Evolutionary conservation across 2,888 invertebrate genomes (phyloP), one percentile per base, ranked within the genome.

Genomic region (Drosophila phalerata): DNA sequence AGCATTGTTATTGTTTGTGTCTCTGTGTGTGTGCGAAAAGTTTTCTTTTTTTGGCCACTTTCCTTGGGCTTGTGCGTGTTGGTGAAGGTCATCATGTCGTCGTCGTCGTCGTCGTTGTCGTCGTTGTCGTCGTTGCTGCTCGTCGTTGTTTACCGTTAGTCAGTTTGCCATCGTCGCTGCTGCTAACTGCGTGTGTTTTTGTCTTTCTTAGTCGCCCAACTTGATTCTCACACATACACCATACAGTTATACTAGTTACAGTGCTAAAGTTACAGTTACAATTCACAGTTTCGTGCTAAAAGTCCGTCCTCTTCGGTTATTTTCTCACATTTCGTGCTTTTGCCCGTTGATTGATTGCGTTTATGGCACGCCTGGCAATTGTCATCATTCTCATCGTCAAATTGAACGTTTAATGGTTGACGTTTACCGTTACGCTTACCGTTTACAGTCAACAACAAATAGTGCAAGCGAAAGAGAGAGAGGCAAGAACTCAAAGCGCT

Each of bases 11-110:
- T 62, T 64, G 58, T 60, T 65, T 63, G 55, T 68, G 30, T 68
- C 52, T 65, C 68, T 56, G 65, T 69, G 69, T 56, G 65, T 76
- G 73, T 72, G 80, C 73, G 62, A 75, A 83, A 87, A 79, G 69
- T 83, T 85, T 71, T 68, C 64, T 74, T 68, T 73, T 80, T 79
- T 85, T 86, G 77, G 74, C 64, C 60, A 76, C 64, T 72, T 73
- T 60, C 56, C 71, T 70, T 84, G 64, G 68, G 60, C 69, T 79
- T 79, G 77, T 82, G 81, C 76, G 80, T 80, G 79, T 81, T 89
- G 88, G 78, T 90, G 90, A 91, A 91, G 91, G 91, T 91, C 91
- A 90, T 85, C 81, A 81, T 77, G 90, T 83, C 86, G 90, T 80
- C 85, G 79, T 71, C 69, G 81, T 49, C 37, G 51, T 64, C 42